A percentile compares a stretch with the other conserved stretches of the same genome.
Conservation (phyloP, 2,797 vertebrate species). For the Ciconia nigra region DNA sequence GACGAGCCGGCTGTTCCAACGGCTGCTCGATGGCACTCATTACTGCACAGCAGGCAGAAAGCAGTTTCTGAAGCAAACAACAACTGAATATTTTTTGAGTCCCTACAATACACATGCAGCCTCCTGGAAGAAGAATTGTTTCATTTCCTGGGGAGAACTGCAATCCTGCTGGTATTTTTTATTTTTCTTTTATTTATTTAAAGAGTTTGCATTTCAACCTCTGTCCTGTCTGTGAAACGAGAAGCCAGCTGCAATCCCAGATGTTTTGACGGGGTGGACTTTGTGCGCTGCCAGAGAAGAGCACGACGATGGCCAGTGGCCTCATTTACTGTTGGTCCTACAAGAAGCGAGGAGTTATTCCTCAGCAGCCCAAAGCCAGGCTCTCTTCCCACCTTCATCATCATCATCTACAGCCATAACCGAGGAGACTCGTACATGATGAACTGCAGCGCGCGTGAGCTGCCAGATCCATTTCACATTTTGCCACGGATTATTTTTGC, state of each 20-base stretch:
- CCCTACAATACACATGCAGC: not conserved
- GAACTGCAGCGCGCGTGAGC: not conserved
- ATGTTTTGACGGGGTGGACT: not conserved
- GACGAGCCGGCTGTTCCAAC: rapidly evolving
- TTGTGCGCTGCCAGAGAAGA: not conserved
- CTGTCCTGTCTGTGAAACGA: not conserved
- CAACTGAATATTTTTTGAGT: not conserved
- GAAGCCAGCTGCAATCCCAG: not conserved
- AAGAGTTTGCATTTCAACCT: not conserved
- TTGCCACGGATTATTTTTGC: not conserved
- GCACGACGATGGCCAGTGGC: rapidly evolving
- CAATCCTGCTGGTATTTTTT: too few relatives aligned
- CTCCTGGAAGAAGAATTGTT: not conserved
- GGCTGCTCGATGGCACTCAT: rapidly evolving
- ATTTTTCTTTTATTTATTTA: not conserved
- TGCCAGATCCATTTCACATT: not conserved
- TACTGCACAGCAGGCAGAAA: not conserved
- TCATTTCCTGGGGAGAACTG: not conserved
- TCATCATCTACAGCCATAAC: not conserved
- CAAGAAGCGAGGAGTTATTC: not conserved
- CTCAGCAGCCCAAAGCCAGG: not conserved
- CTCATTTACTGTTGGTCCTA: not conserved
- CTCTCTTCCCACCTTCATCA: not conserved
- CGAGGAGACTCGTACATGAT: rapidly evolving
- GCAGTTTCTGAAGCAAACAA: not conserved